Evolutionary conservation across 2,113 vertebrate genomes (phyloP).

Genomic region (Xenotilapia longispinis): DNA sequence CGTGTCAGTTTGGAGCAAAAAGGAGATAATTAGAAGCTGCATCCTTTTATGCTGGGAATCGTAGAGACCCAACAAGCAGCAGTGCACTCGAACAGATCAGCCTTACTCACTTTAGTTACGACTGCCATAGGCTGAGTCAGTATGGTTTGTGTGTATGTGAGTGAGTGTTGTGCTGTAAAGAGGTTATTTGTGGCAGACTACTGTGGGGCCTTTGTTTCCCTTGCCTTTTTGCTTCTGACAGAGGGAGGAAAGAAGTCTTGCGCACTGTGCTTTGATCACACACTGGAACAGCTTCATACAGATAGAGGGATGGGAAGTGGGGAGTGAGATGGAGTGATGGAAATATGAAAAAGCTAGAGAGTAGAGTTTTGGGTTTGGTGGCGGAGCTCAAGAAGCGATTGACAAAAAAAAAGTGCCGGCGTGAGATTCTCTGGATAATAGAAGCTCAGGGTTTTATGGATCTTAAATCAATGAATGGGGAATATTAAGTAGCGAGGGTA

Average conservation of each 20-base stretch:
- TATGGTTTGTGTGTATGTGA: slow-evolving; percentile 16
- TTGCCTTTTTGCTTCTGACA: slow-evolving; percentile 52
- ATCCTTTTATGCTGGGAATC: slow-evolving; percentile 43
- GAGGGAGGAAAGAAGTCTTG: slow-evolving; percentile 50
- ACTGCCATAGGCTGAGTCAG: slow-evolving; percentile 24
- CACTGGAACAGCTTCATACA: slow-evolving; percentile 52
- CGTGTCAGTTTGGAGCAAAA: slow-evolving; percentile 34
- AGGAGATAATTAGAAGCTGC: slow-evolving; percentile 57
- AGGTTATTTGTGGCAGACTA: slow-evolving; percentile 69
- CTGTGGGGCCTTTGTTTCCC: slow-evolving; percentile 63
- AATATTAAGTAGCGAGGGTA: neutral
- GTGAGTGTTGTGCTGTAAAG: slow-evolving; percentile 28
- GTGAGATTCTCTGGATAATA: neutral
- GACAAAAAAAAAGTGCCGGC: neutral
- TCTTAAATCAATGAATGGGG: neutral
- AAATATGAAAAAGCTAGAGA: slow-evolving; percentile 22
- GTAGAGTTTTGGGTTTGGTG: slow-evolving; percentile 20
- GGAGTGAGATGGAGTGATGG: slow-evolving; percentile 30
- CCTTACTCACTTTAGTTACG: slow-evolving; percentile 14
- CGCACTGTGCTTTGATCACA: slow-evolving; percentile 61
- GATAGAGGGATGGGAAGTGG: slow-evolving; percentile 22
- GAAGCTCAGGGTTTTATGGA: neutral
- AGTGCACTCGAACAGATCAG: slow-evolving; percentile 27
- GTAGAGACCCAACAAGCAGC: slow-evolving; percentile 54
- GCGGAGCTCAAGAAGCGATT: neutral